phyloP scores from a whole-genome alignment of 2,797 vertebrate genomes.

The Helicolenus hilgendorfi region DNA sequence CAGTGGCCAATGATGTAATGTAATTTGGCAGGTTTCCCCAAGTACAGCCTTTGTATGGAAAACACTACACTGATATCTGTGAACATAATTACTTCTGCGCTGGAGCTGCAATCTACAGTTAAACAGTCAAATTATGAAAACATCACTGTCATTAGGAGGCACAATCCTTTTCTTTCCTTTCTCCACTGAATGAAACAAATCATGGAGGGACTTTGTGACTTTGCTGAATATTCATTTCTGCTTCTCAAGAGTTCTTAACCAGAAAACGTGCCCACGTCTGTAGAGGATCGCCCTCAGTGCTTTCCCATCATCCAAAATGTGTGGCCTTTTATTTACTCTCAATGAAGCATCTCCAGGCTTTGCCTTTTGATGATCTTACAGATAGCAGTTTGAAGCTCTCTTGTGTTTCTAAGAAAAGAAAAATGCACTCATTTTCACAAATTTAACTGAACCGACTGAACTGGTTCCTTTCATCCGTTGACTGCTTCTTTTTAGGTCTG shows the following conservation, averaged over 20 bases:
- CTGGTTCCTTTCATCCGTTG: constrained; percentile 40
- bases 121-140: background rate
- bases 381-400: constrained; percentile 27
- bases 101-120: background rate
- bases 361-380: constrained; percentile 41
- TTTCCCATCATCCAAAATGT: constrained; percentile 52
- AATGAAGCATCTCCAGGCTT: constrained; percentile 40
- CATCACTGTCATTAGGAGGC: background rate
- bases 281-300: constrained; percentile 54
- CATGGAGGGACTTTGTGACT: background rate
- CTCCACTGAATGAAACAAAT: constrained; percentile 17
- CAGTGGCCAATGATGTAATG: background rate
- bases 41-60: background rate
- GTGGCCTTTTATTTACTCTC: constrained; percentile 54
- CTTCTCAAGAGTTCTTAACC: constrained; percentile 21
- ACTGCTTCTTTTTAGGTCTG: constrained; percentile 33
- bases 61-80: background rate
- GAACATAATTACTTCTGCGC: background rate
- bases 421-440: constrained; percentile 50
- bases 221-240: constrained; percentile 36
- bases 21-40: background rate
- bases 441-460: constrained; percentile 48
- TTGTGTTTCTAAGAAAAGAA: constrained; percentile 53
- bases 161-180: background rate
- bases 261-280: constrained; percentile 16